These are phyloP conservation scores for Azemiops feae DNA, from an alignment of 2,113 vertebrate genomes.

Conservation along the genomic window DNA sequence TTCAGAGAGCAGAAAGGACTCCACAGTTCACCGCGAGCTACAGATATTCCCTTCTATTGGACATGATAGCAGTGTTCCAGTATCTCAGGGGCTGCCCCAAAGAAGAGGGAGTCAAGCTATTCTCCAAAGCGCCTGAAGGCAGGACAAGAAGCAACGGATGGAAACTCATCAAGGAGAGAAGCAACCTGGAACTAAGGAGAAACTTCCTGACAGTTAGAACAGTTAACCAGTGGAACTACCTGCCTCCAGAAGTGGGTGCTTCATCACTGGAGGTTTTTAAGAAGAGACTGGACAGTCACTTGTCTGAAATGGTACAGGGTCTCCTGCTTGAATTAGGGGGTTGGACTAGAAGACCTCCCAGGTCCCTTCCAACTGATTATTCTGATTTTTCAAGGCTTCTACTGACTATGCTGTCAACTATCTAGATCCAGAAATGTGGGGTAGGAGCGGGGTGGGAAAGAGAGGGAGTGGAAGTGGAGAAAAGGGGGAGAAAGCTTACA, in stretches of 20 bases:
- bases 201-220: background rate
- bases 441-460: background rate
- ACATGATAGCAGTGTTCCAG: too few relatives aligned
- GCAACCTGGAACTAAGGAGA: too few relatives aligned
- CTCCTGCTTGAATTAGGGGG: fast-evolving
- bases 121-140: too few relatives aligned
- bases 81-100: too few relatives aligned
- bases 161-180: too few relatives aligned
- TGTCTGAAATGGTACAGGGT: background rate
- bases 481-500: background rate
- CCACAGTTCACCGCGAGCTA: too few relatives aligned
- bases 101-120: too few relatives aligned
- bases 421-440: background rate
- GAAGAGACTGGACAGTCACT: background rate
- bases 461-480: background rate
- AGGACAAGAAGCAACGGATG: too few relatives aligned
- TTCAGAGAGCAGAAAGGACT: too few relatives aligned
- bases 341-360: background rate
- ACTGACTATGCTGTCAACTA: background rate
- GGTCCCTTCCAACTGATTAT: background rate
- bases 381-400: fast-evolving
- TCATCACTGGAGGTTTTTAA: background rate
- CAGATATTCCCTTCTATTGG: too few relatives aligned
- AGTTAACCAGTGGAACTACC: fast-evolving
- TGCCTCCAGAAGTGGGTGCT: background rate